These are phyloP conservation scores for Colostygia pectinataria DNA, from an alignment of 2,888 invertebrate genomes.

Conservation along the genomic window DNA sequence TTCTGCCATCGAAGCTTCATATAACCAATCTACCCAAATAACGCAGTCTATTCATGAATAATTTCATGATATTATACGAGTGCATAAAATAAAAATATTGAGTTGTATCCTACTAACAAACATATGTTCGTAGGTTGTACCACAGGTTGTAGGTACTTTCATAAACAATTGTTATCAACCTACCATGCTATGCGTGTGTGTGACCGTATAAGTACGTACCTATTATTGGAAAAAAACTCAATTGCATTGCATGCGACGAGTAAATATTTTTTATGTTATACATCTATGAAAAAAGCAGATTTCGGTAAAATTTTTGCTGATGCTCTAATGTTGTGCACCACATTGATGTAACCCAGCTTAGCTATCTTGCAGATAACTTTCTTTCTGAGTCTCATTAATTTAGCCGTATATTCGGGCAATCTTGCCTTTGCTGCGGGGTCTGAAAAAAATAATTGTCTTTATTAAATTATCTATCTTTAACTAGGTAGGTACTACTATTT, in stretches of 20 bases:
- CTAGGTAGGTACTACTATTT: neutral
- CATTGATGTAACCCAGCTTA: constrained; percentile 50
- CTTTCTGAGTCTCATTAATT: constrained; percentile 39
- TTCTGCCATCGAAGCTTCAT: no score
- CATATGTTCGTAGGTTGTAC: no score
- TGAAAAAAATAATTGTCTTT: constrained; percentile 29
- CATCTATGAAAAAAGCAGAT: constrained; percentile 56
- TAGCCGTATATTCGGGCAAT: constrained; percentile 37
- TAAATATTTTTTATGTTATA: constrained; percentile 18
- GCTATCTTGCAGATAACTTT: constrained; percentile 51
- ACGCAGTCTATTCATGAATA: no score
- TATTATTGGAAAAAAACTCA: neutral
- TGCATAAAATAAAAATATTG: no score
- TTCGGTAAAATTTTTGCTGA: constrained; percentile 58
- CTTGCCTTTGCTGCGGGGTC: constrained; percentile 45
- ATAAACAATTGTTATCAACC: no score
- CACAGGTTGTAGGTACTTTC: no score
- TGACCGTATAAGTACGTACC: no score
- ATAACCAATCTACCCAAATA: no score
- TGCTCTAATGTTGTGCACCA: constrained; percentile 65
- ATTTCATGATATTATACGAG: no score
- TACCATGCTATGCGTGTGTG: no score
- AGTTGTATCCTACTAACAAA: no score
- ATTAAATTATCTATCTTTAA: neutral
- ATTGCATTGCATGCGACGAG: neutral